phyloP scores from a whole-genome alignment of 2,888 invertebrate genomes.

The Cremastinae sp. region DNA sequence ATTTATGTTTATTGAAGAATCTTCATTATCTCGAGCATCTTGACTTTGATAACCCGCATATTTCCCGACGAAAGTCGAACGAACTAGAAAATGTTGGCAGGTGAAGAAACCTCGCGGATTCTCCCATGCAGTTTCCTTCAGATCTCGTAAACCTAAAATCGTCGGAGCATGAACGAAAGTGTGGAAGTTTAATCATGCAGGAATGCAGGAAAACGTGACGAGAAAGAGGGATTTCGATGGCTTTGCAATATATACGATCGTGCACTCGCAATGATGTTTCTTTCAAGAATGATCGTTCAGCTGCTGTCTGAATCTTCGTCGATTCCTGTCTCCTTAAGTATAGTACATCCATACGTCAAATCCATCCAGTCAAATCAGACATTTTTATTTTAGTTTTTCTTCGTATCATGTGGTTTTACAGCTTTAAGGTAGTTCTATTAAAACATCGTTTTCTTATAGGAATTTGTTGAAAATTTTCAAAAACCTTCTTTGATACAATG shows the following conservation, averaged over 20 bases:
- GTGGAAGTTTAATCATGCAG: constrained; percentile 22
- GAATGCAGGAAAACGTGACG: constrained; percentile 12
- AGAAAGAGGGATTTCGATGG: not conserved
- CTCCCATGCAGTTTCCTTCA: not conserved
- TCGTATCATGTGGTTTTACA: no score
- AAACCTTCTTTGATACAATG: no score
- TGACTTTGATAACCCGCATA: no score
- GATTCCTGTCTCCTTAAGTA: not conserved
- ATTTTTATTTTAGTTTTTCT: no score
- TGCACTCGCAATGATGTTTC: not conserved
- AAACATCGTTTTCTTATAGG: no score
- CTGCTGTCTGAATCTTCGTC: constrained; percentile 6
- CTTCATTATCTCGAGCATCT: not conserved
- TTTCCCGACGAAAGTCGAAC: no score
- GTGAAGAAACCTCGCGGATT: not conserved
- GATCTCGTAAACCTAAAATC: not conserved
- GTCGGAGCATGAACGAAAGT: constrained; percentile 16
- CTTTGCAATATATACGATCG: constrained; percentile 1
- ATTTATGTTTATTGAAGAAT: no score
- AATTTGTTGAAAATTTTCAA: no score
- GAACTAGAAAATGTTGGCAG: no score
- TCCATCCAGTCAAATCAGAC: no score
- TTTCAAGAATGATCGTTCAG: not conserved
- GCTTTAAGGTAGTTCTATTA: no score
- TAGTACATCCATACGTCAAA: constrained; percentile 25